These are phyloP conservation scores for Perodicticus potto DNA, from an alignment of 2,797 vertebrate genomes.

Conservation along the genomic window DNA sequence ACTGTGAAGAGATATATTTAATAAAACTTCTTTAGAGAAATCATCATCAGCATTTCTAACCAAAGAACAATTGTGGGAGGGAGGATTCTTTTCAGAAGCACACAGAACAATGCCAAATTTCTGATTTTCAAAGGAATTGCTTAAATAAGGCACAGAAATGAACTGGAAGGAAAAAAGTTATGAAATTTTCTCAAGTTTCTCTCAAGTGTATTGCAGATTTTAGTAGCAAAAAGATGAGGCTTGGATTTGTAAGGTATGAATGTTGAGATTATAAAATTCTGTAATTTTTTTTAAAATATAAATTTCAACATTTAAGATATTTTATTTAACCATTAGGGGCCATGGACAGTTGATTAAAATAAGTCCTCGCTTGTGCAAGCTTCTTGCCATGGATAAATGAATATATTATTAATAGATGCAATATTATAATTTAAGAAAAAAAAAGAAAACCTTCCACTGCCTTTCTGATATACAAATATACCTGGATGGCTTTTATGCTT, in stretches of 20 bases:
- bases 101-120: conserved; percentile 78
- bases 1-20: conserved; percentile 68
- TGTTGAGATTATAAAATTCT: not conserved
- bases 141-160: conserved; percentile 74
- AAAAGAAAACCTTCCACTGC: not conserved
- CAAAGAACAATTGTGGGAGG: conserved; percentile 81
- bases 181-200: conserved; percentile 63
- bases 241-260: conserved; percentile 16
- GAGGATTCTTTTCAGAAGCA: conserved; percentile 75
- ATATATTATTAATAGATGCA: not conserved
- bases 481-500: not conserved
- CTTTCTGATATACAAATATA: not conserved
- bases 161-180: conserved; percentile 46
- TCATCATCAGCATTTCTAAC: conserved; percentile 78
- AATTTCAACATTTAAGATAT: conserved; percentile 42
- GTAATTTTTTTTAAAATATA: not conserved
- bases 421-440: conserved; percentile 27
- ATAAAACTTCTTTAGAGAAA: conserved; percentile 62
- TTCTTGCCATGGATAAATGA: not conserved
- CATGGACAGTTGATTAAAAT: conserved; percentile 25
- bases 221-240: conserved; percentile 22
- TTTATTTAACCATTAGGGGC: not conserved
- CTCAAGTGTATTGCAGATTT: conserved; percentile 19
- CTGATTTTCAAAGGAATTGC: conserved; percentile 71
- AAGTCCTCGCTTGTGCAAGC: not conserved